Evolutionary conservation across 2,888 invertebrate species (phyloP).

Genomic region (Coremacera marginata): DNA sequence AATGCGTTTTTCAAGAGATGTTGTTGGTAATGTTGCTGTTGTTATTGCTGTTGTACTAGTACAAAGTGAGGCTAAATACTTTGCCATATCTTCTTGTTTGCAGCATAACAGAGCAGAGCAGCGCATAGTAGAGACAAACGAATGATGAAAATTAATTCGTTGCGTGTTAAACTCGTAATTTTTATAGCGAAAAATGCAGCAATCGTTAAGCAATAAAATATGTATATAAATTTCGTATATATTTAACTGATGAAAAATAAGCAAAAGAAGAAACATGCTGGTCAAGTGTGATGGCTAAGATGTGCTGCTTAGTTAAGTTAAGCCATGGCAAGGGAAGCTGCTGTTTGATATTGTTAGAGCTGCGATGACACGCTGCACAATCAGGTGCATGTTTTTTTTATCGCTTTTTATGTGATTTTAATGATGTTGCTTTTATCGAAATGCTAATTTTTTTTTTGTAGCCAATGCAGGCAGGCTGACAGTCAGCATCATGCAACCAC

Average conservation of each 20-base stretch:
- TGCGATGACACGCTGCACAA: background rate
- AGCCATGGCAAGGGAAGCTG: background rate
- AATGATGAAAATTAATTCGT: conserved; percentile 32
- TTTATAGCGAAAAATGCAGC: conserved; percentile 15
- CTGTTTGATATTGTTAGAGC: background rate
- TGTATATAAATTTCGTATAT: background rate
- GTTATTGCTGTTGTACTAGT: background rate
- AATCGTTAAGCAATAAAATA: background rate
- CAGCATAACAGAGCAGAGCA: background rate
- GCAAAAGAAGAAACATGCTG: background rate
- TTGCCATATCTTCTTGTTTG: conserved; percentile 23
- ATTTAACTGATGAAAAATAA: background rate
- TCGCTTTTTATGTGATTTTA: conserved; percentile 4
- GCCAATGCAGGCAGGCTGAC: background rate
- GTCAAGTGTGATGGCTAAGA: background rate
- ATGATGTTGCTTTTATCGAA: background rate
- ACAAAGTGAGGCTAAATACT: conserved; percentile 33
- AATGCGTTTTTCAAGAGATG: conserved; percentile 2
- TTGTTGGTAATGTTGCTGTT: background rate
- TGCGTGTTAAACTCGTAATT: conserved; percentile 35
- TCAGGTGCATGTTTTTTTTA: conserved; percentile 30
- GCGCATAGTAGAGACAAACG: background rate
- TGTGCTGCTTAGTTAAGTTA: background rate
- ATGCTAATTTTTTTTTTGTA: conserved; percentile 12
- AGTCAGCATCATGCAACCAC: too few relatives aligned